A percentile compares a stretch with the other conserved stretches of the same genome.
These are phyloP conservation scores for Saguinus midas DNA, from an alignment of 2,113 vertebrate genomes.

Conservation along the genomic window DNA sequence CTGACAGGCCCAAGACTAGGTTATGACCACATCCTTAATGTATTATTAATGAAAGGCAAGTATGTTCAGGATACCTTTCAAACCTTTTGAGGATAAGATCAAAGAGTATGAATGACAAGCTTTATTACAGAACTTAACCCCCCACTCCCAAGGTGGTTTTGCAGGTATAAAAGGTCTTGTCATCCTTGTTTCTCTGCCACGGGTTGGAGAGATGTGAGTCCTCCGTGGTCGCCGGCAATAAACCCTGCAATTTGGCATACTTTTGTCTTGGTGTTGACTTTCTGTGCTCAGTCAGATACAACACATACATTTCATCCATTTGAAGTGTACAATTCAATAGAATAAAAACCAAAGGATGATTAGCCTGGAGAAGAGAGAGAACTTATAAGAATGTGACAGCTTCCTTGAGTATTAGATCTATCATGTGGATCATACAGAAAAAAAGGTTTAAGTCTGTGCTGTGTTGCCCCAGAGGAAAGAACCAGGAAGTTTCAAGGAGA, in stretches of 20 bases:
- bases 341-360: not conserved
- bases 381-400: not conserved
- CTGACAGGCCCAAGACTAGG: not conserved
- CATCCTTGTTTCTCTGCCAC: too few species aligned
- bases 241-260: too few species aligned
- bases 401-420: not conserved
- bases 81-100: constrained; percentile 51
- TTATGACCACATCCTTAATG: constrained; percentile 4
- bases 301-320: not conserved
- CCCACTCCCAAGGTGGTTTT: too few species aligned
- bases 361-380: not conserved
- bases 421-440: not conserved
- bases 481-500: not conserved
- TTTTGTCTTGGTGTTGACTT: too few species aligned
- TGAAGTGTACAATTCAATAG: not conserved
- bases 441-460: not conserved
- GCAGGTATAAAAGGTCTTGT: too few species aligned
- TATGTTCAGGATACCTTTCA: constrained; percentile 24
- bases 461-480: not conserved
- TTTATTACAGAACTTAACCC: constrained; percentile 31
- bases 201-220: too few species aligned
- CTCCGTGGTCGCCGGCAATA: too few species aligned
- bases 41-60: constrained; percentile 34
- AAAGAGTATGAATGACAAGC: not conserved
- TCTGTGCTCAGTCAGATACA: too few species aligned